Conservation (phyloP, 1,140 invertebrate genomes). For the Euura saliciscinereae region DNA sequence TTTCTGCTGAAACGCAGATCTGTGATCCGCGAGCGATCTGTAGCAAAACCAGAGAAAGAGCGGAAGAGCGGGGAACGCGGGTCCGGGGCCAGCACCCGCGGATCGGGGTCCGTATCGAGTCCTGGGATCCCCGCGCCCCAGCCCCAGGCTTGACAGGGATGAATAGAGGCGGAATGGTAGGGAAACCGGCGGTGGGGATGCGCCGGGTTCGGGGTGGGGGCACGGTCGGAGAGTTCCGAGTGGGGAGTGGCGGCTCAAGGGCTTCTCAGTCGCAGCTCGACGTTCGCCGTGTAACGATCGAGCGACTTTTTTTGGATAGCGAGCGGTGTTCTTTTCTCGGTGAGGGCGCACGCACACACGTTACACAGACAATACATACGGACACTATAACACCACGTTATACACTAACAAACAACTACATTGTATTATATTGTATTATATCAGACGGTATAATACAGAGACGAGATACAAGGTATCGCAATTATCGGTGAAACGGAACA, state of each 20-base stretch:
- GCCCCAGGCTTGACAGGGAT: not conserved
- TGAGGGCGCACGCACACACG: slow-evolving; percentile 16
- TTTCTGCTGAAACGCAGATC: no score
- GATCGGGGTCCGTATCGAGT: no score
- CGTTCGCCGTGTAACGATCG: slow-evolving; percentile 37
- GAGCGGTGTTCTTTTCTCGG: not conserved
- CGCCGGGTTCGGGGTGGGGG: not conserved
- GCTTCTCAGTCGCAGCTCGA: slow-evolving; percentile 40
- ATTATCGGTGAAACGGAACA: not conserved
- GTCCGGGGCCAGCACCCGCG: no score
- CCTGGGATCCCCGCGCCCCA: no score
- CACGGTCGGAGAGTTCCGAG: not conserved
- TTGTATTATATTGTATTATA: slow-evolving; percentile 11
- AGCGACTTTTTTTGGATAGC: slow-evolving; percentile 9
- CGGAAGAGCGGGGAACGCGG: not conserved
- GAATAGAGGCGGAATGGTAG: not conserved
- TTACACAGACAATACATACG: slow-evolving; percentile 3
- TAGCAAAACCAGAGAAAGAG: not conserved
- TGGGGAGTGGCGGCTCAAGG: not conserved
- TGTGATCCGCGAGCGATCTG: not conserved
- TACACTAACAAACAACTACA: slow-evolving; percentile 17
- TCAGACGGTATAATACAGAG: not conserved
- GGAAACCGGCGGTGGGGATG: not conserved
- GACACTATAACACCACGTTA: not conserved
- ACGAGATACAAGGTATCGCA: no score